Conservation (phyloP, 2,797 vertebrate species). For the Melanotaenia boesemani region DNA sequence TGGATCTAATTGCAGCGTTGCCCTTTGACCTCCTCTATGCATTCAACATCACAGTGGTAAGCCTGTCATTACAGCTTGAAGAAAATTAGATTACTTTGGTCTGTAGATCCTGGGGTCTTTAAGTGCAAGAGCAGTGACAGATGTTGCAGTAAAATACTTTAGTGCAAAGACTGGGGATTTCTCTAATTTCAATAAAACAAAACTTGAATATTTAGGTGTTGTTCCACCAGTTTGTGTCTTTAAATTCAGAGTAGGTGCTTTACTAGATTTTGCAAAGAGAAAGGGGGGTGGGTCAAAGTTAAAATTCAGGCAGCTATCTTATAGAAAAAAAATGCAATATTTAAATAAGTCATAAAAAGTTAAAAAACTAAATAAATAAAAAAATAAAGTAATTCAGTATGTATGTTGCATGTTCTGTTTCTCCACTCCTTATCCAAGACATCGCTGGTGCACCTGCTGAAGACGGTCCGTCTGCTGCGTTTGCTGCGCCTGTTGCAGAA, state of each 20-base stretch:
- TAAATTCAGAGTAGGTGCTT: slow-evolving; percentile 1
- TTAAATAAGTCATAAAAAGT: not conserved
- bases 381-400: not conserved
- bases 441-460: slow-evolving; percentile 93
- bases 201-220: not conserved
- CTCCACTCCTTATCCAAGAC: slow-evolving; percentile 79
- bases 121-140: not conserved
- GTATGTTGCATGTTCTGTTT: not conserved
- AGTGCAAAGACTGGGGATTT: not conserved
- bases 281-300: slow-evolving; percentile 1
- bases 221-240: not conserved
- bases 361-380: not conserved
- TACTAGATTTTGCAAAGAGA: slow-evolving; percentile 1
- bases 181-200: not conserved
- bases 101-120: not conserved
- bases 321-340: not conserved
- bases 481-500: slow-evolving; percentile 94
- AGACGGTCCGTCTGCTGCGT: slow-evolving; percentile 92
- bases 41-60: slow-evolving; percentile 96
- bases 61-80: slow-evolving; percentile 28
- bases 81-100: not conserved
- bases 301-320: not conserved
- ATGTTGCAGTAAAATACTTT: too few species aligned
- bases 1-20: slow-evolving; percentile 94
- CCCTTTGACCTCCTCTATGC: slow-evolving; percentile 96